phyloP scores from a whole-genome alignment of 2,888 invertebrate genomes.

The Rhorus exstirpatorius region DNA sequence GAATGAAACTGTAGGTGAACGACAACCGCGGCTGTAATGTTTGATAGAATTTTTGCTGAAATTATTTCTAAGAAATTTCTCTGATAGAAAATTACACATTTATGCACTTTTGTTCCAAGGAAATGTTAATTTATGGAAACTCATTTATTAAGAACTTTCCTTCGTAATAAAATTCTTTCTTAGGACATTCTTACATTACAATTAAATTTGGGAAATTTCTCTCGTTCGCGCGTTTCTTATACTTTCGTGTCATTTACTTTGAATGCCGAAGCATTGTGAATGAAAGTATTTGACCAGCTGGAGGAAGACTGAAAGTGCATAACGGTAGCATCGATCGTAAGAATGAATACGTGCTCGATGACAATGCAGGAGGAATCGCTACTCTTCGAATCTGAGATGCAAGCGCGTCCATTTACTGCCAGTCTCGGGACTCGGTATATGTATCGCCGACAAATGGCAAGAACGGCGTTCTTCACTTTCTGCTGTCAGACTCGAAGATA shows the following conservation, averaged over 20 bases:
- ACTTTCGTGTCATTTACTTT: background rate
- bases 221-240: background rate
- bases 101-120: too few relatives aligned
- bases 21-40: too few relatives aligned
- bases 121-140: too few relatives aligned
- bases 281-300: background rate
- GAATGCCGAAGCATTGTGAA: background rate
- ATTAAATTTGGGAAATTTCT: background rate
- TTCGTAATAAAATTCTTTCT: too few relatives aligned
- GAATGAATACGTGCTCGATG: slow-evolving; percentile 5
- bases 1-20: too few relatives aligned
- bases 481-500: background rate
- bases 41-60: too few relatives aligned
- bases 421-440: background rate
- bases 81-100: too few relatives aligned
- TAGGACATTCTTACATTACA: too few relatives aligned
- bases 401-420: slow-evolving; percentile 13
- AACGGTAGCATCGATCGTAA: background rate
- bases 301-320: slow-evolving; percentile 13
- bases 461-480: background rate
- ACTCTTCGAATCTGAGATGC: slow-evolving; percentile 3
- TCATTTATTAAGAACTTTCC: too few relatives aligned
- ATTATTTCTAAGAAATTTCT: too few relatives aligned
- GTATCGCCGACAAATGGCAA: slow-evolving; percentile 1
- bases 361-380: slow-evolving; percentile 3